Evolutionary conservation across 1,140 invertebrate species (phyloP), one percentile per base, ranked within the genome.

Genomic region (Leptinotarsa texana): DNA sequence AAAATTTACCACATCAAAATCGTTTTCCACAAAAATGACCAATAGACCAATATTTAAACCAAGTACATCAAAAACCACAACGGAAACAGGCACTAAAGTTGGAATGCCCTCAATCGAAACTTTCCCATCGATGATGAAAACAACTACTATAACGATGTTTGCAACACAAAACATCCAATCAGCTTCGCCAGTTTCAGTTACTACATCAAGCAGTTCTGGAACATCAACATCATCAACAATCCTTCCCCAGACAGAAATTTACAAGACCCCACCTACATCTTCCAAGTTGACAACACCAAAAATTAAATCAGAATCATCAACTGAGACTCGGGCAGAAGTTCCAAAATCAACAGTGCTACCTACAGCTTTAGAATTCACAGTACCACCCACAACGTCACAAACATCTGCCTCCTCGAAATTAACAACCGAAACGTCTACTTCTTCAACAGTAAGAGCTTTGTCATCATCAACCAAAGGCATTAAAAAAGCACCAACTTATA

Each of bases 1-100:
- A 69, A 27, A 66, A 66, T 42, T 42, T 8, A 66, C 3, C 17
- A 66, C 18, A 66, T 66, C 15, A 21, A 21, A 18, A 21, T 21
- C 65, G 3, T 15, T n/a, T 13, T 1, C 47, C 47, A 76, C 67
- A 1, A 70, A 66, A 51, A 70, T 24, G 63, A 61, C 63, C 21
- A 69, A 57, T 18, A 42, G 24, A 21, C 18, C 69, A 33, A 51
- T 17, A 51, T 24, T 18, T 8, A 27, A 21, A 17, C 6, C 33
- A 11, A 42, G 8, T 42, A 42, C 33, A 42, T 18, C 51, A 57
- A 57, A 57, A 65, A 65, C 63, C 27, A n/a, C 63, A 66, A 15
- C 18, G 24, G 8, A 42, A 42, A 42, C 33, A 42, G 2, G 4
- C 3, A 42, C 8, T 42, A 3, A 42, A 42, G 11, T 11, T 15